phyloP scores from a whole-genome alignment of 2,888 invertebrate species.

The Cephus spinipes region DNA sequence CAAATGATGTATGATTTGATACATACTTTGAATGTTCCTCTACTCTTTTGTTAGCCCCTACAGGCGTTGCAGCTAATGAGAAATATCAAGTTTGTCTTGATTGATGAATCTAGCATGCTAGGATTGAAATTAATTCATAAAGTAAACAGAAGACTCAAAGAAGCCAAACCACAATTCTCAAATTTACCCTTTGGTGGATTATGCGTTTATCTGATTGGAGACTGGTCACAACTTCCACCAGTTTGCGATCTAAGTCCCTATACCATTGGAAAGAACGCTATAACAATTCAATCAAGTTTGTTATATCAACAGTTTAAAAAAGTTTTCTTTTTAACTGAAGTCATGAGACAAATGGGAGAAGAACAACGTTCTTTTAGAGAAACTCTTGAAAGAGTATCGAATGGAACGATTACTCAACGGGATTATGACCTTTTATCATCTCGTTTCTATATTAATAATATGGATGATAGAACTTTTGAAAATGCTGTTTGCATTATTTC shows the following conservation, averaged over 20 bases:
- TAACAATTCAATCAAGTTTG: conserved; percentile 19
- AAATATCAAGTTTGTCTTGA: conserved; percentile 11
- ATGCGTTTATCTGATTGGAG: conserved; percentile 19
- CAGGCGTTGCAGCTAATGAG: conserved; percentile 16
- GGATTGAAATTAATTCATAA: conserved; percentile 18
- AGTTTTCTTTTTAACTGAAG: conserved; percentile 12
- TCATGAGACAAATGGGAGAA: conserved; percentile 10
- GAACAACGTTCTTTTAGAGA: conserved; percentile 12
- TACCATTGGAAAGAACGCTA: conserved; percentile 16
- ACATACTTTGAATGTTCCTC: conserved; percentile 18
- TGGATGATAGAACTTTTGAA: conserved; percentile 11
- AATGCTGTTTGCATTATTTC: not conserved
- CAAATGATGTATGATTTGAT: conserved; percentile 20
- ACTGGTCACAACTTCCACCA: conserved; percentile 17
- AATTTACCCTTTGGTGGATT: conserved; percentile 15
- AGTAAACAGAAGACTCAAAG: conserved; percentile 18
- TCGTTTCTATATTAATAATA: conserved; percentile 10
- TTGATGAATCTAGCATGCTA: conserved; percentile 19
- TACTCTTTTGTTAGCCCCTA: conserved; percentile 14
- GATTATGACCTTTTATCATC: conserved; percentile 12
- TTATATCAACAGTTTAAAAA: conserved; percentile 11
- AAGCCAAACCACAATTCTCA: conserved; percentile 13
- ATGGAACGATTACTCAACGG: conserved; percentile 11
- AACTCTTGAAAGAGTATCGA: conserved; percentile 12
- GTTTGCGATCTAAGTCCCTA: conserved; percentile 16